Evolutionary conservation across 2,797 vertebrate genomes (phyloP).

Genomic region (Smutsia temminckii): DNA sequence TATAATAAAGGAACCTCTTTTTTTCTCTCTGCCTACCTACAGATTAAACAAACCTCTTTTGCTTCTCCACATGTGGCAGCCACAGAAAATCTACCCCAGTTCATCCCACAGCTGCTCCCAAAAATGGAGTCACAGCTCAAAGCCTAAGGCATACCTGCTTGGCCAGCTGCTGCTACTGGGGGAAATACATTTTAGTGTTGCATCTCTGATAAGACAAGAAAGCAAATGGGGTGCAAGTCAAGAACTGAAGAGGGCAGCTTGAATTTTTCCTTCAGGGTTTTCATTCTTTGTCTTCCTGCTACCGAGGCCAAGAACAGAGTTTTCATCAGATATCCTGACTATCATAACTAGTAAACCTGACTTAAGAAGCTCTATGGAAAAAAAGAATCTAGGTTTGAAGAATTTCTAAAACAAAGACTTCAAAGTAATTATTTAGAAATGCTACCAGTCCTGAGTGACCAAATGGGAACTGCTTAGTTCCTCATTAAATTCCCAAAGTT

Average conservation of each 20-base stretch:
- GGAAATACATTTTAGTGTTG: neutral
- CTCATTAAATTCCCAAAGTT: neutral
- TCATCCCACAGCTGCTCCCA: neutral
- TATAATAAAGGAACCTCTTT: neutral
- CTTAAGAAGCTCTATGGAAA: neutral
- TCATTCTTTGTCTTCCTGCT: neutral
- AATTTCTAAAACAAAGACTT: constrained; percentile 25
- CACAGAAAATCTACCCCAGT: neutral
- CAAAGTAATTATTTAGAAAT: neutral
- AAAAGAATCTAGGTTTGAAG: neutral
- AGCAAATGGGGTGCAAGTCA: neutral
- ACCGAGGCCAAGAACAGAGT: neutral
- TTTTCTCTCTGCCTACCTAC: neutral
- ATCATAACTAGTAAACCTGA: neutral
- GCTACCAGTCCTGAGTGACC: neutral
- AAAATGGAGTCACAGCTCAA: neutral
- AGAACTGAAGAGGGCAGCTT: neutral
- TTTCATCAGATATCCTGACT: neutral
- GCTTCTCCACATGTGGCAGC: neutral
- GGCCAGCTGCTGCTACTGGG: neutral
- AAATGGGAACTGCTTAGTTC: neutral
- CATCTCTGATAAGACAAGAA: neutral
- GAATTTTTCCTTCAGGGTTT: neutral
- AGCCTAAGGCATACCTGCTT: neutral
- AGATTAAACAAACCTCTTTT: neutral